Base-by-base conservation (phyloP, 2,797 vertebrate species). In the Amblyraja radiata region DNA sequence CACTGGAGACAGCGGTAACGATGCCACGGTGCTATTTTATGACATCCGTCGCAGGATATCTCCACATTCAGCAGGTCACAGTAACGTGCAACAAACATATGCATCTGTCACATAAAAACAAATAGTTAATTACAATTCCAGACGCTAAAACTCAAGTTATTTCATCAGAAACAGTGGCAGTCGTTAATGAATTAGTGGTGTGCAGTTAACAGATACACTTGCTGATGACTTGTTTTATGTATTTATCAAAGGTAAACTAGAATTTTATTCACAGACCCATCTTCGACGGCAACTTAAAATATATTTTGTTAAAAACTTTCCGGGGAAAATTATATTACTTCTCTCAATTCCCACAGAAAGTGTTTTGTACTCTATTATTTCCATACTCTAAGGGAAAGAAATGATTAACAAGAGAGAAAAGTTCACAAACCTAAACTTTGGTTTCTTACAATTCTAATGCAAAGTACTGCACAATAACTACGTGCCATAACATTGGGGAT, bases 21-120 rank as follows among this genome's bases (percentile, higher is more conserved):
- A 93, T 99, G 98, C 98, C 98, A 99, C 0, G 98, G 98, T 0
- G 98, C 98, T 68, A 99, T 99, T 93, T 98, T 97, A 93, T 99
- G 98, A 10, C 99, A 99, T 32, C 99, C 98, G 0, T 99, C 98
- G 1, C 99, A 99, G 28, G 98, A 99, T 63, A 99, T 99, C 95
- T 99, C 99, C 88, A 99, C 98, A 0, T 98, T 99, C 18, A 99
- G 94, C 94, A 98, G 96, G 95, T 99, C 98, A 61, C 98, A 99
- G 93, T 99, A 99, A 54, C 99, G 98, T 14, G 98, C 98, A 2
- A 99, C 98, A 95, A 99, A 99, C 98, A 99, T 98, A 96, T 99
- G 98, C 98, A 99, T 99, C 99, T 99, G 93, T 92, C 95, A 94
- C 14, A 76, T 54, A 73, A 92, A 76, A 23, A 74, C 23, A 74